These are phyloP conservation scores for Fratercula arctica DNA, from an alignment of 2,797 vertebrate species.

Conservation along the genomic window DNA sequence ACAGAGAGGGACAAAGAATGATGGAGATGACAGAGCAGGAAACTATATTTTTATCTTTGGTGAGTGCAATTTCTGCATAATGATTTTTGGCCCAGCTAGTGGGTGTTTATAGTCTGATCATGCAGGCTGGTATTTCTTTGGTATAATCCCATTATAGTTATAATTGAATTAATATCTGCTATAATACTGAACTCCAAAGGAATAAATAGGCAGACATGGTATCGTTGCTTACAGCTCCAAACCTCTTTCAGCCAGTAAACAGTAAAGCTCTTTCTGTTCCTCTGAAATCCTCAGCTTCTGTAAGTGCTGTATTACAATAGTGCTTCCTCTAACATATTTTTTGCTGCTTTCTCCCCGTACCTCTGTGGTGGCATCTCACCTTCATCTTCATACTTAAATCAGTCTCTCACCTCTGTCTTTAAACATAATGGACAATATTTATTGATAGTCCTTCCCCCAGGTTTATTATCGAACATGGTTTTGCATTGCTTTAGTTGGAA, in stretches of 20 bases:
- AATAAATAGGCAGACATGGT: neutral
- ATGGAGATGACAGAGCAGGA: neutral
- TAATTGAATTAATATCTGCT: neutral
- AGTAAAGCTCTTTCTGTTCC: neutral
- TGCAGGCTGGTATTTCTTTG: neutral
- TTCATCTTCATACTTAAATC: neutral
- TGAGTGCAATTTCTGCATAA: neutral
- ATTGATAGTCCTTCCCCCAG: neutral
- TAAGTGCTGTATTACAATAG: neutral
- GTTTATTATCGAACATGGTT: neutral
- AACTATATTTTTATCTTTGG: neutral
- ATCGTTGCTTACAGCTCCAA: neutral
- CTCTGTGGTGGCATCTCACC: neutral
- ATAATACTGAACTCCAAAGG: neutral
- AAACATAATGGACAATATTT: neutral
- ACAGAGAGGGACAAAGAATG: neutral
- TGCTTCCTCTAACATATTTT: neutral
- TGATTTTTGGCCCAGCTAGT: neutral
- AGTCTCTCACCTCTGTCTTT: neutral
- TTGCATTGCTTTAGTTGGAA: constrained; percentile 11
- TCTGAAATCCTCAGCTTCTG: neutral
- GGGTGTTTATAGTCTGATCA: neutral
- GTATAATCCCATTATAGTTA: neutral
- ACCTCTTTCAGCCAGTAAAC: neutral
- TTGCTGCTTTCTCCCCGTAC: neutral